A percentile compares a stretch with the other conserved stretches of the same genome.
Evolutionary conservation across 2,797 vertebrate genomes (phyloP).

Genomic region (Parambassis ranga): DNA sequence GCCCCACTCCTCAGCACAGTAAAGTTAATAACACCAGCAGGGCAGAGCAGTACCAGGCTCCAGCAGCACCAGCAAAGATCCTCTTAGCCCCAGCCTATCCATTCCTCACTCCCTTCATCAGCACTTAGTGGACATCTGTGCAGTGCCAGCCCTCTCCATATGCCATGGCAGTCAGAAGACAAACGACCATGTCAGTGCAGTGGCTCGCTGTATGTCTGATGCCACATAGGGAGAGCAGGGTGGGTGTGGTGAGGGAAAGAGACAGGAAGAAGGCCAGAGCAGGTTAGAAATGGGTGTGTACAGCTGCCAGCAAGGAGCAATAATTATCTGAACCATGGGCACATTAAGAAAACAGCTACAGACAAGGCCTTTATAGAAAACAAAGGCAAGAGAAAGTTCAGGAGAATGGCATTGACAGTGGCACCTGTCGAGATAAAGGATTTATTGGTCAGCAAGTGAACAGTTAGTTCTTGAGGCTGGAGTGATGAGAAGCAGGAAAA

Average conservation of each 20-base stretch:
- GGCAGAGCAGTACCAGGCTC: conserved; percentile 64
- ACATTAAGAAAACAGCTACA: conserved; percentile 33
- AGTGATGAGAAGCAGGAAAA: no score
- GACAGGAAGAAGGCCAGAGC: conserved; percentile 37
- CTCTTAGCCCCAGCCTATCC: conserved; percentile 59
- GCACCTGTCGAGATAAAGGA: no score
- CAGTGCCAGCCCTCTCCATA: conserved; percentile 79
- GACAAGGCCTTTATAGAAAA: conserved; percentile 32
- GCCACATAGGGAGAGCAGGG: conserved; percentile 59
- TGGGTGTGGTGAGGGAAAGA: conserved; percentile 59
- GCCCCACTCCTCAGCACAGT: conserved; percentile 41
- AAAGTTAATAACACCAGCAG: conserved; percentile 65
- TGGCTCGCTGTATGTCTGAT: conserved; percentile 68
- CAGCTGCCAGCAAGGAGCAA: conserved; percentile 38
- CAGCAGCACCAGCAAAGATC: conserved; percentile 62
- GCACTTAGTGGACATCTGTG: conserved; percentile 84
- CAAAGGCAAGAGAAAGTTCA: conserved; percentile 14
- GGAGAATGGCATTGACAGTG: neutral
- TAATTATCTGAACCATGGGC: conserved; percentile 62
- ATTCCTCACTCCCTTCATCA: conserved; percentile 77
- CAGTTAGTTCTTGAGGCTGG: no score
- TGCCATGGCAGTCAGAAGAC: conserved; percentile 76
- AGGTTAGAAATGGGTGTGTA: conserved; percentile 32
- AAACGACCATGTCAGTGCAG: conserved; percentile 74
- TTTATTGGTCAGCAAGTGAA: no score